Percentiles rank a stretch among this genome's conserved stretches.
Conservation (phyloP, 2,888 invertebrate species). For the Yponomeuta evonymella region DNA sequence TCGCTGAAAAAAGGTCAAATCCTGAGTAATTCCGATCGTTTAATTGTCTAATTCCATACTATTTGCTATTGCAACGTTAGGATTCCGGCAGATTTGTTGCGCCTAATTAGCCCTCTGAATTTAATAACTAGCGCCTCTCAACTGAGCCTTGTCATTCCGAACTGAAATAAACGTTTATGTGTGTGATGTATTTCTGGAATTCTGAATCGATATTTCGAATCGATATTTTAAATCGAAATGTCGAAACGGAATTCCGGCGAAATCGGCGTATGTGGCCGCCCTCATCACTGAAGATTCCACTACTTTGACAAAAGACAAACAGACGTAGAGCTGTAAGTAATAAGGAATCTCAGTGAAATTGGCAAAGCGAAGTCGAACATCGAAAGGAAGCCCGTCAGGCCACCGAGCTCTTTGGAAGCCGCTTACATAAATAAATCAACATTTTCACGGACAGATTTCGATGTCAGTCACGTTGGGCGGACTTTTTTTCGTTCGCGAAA, state of each 20-base stretch:
- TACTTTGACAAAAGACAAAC: neutral
- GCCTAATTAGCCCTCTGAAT: no score
- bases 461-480: constrained; percentile 57
- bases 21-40: no score
- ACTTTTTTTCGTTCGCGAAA: constrained; percentile 51
- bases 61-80: no score
- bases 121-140: no score
- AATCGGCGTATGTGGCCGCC: neutral
- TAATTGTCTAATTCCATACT: no score
- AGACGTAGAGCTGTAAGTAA: neutral
- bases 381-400: constrained; percentile 31
- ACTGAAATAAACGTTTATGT: no score
- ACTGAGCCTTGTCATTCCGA: no score
- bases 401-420: constrained; percentile 37
- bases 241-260: neutral
- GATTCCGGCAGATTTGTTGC: no score
- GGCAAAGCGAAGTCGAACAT: constrained; percentile 11
- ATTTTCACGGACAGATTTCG: constrained; percentile 50
- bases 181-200: no score
- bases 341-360: constrained; percentile 7
- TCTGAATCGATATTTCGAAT: neutral
- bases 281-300: no score
- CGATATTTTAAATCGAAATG: neutral
- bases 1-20: no score
- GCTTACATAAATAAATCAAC: constrained; percentile 51